These are phyloP conservation scores for Isurus oxyrinchus DNA, from an alignment of 2,113 vertebrate species.

Conservation along the genomic window DNA sequence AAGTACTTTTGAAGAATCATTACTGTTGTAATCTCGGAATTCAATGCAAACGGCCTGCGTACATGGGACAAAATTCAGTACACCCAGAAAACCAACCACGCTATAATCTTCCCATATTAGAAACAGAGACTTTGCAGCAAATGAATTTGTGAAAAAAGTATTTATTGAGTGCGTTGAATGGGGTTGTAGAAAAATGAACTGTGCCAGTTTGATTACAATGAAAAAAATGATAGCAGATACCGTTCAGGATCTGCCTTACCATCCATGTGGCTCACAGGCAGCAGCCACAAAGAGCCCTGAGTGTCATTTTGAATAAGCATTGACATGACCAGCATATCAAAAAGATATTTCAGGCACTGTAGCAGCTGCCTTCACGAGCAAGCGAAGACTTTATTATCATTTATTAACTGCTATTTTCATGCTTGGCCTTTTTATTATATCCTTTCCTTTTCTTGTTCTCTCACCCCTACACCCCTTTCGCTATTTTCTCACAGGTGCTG, in stretches of 20 bases:
- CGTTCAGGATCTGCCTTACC: not conserved
- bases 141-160: not conserved
- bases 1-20: not conserved
- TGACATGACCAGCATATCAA: slow-evolving; percentile 9
- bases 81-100: not conserved
- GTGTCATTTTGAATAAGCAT: not conserved
- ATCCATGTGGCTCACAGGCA: not conserved
- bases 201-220: not conserved
- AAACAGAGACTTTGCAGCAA: not conserved
- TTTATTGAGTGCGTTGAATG: not conserved
- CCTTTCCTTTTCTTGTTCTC: not conserved
- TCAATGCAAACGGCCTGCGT: not conserved
- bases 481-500: not conserved
- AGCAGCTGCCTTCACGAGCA: not conserved
- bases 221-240: not conserved
- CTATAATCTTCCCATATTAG: not conserved
- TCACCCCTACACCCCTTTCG: not conserved
- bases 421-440: not conserved
- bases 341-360: not conserved
- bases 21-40: not conserved
- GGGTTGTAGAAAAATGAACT: not conserved
- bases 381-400: not conserved
- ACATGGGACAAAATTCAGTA: not conserved
- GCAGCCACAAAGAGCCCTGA: not conserved
- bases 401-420: not conserved